A percentile compares a stretch with the other conserved stretches of the same genome.
Evolutionary conservation across 2,113 vertebrate species (phyloP).

Genomic region (Irena cyanogastra): DNA sequence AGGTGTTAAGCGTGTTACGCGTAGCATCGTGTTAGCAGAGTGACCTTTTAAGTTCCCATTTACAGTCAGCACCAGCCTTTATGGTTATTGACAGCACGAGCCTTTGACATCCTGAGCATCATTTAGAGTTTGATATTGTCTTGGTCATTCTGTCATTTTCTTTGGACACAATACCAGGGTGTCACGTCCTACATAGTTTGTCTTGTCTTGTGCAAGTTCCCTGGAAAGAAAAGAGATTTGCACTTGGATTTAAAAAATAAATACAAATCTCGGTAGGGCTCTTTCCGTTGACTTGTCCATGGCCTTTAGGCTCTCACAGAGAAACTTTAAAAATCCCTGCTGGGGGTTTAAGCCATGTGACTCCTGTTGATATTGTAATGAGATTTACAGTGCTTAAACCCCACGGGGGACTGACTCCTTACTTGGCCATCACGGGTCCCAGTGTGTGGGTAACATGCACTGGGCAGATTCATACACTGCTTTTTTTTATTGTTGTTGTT

Average conservation of each 20-base stretch:
- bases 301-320: slow-evolving; percentile 34
- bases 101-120: background rate
- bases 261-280: slow-evolving; percentile 30
- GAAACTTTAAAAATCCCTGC: slow-evolving; percentile 48
- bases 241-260: slow-evolving; percentile 57
- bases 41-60: background rate
- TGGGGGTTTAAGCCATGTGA: slow-evolving; percentile 51
- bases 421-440: background rate
- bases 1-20: background rate
- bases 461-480: background rate
- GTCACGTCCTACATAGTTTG: slow-evolving; percentile 27
- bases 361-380: slow-evolving; percentile 42
- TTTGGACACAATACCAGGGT: background rate
- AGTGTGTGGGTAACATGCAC: background rate
- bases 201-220: slow-evolving; percentile 32
- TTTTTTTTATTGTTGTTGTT: background rate
- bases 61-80: background rate
- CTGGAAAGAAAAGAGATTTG: slow-evolving; percentile 48
- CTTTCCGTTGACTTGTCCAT: slow-evolving; percentile 42
- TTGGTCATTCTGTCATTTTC: background rate
- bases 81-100: background rate
- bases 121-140: background rate
- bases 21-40: background rate
- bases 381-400: slow-evolving; percentile 51
- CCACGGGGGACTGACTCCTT: slow-evolving; percentile 15